Evolutionary conservation across 2,797 vertebrate species (phyloP), one percentile per base, ranked within the genome.

Genomic region (Lithobates sylvaticus): DNA sequence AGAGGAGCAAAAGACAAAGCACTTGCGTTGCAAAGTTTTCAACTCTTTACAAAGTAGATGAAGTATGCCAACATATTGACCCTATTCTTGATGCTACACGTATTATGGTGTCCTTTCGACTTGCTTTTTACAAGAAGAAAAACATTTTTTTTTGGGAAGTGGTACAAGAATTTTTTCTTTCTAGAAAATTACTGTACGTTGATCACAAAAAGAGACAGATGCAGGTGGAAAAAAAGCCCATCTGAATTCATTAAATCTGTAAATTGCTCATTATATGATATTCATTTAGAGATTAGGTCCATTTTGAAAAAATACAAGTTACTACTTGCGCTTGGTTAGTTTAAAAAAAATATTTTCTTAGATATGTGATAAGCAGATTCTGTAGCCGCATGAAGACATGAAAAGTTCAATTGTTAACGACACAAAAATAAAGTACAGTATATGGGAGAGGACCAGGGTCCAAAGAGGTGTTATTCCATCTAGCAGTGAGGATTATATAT

Each of bases 61-160:
- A 72, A 65, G n/a, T 34, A 77, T 76, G 64, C 27, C 16, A 26
- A 44, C 10, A 77, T 74, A 61, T 10, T 78, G 29, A 84, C 83
- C 73, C 65, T 69, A 9, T 39, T 29, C 64, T 44, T 77, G 42
- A 70, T 39, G 29, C 82, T 42, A 27, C 12, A 5, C 29, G 70
- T 47, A 78, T 78, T 65, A 73, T 32, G 10, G 12, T n/a, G 5
- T 64, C 8, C 54, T 71, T 70, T 42, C 13, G 26, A 70, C 23
- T 47, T 13, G 5, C 29, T 67, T 84, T 12, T 58, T 58, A 58
- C 26, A 21, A 42, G 32, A 61, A 76, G 10, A 75, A 50, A 58
- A 69, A 1, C 2, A 12, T 3, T 3, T 7, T 12, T 15, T 81
- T 58, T 32, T 21, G 6, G n/a, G 29, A 81, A 81, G 47, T 36